Percentiles rank a stretch among this genome's conserved stretches.
These are phyloP conservation scores for Lonchura striata DNA, from an alignment of 2,113 vertebrate species.

Conservation along the genomic window DNA sequence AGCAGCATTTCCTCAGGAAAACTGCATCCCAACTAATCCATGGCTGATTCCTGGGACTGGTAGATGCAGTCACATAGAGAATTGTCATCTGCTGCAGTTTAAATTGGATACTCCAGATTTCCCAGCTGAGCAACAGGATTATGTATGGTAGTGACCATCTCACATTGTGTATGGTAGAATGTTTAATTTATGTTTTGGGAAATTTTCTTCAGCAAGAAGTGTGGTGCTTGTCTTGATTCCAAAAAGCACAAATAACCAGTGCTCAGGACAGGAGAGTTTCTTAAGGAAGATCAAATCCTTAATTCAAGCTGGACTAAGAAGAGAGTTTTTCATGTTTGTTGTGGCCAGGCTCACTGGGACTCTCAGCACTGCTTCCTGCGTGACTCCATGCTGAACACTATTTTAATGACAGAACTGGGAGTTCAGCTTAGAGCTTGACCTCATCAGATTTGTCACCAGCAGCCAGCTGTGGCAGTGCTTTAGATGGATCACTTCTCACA, in stretches of 20 bases:
- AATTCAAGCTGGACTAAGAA: not conserved
- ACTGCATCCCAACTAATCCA: not conserved
- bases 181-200: not conserved
- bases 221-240: not conserved
- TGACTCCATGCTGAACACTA: not conserved
- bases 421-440: not conserved
- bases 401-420: not conserved
- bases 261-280: not conserved
- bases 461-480: not conserved
- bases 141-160: not conserved
- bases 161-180: not conserved
- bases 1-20: not conserved
- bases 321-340: not conserved
- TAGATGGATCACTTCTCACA: not conserved
- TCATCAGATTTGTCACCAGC: not conserved
- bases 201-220: not conserved
- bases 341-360: not conserved
- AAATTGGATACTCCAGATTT: not conserved
- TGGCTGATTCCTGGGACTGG: not conserved
- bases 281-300: not conserved
- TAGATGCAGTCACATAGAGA: not conserved
- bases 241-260: not conserved
- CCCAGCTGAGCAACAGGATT: not conserved
- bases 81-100: not conserved
- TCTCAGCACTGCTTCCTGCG: not conserved